Evolutionary conservation across 2,888 invertebrate genomes (phyloP).

Genomic region (Drosophila niveifrons): DNA sequence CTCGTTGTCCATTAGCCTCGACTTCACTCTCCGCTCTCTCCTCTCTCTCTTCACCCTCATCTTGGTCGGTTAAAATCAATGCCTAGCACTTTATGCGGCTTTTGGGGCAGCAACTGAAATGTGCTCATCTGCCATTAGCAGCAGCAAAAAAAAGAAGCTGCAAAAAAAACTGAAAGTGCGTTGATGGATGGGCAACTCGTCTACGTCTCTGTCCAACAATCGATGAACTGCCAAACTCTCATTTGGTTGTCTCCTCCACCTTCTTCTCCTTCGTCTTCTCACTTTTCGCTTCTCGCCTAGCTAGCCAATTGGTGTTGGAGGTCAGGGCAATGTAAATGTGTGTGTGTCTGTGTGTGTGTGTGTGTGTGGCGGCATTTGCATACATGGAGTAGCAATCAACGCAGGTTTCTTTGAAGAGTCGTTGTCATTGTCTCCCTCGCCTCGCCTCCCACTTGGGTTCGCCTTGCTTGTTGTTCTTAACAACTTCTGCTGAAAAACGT

Average conservation of each 20-base stretch:
- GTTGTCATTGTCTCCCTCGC: slow-evolving; percentile 27
- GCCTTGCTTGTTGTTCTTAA: slow-evolving; percentile 55
- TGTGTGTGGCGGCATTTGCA: slow-evolving; percentile 56
- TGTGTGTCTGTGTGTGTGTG: slow-evolving; percentile 11
- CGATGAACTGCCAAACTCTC: slow-evolving; percentile 36
- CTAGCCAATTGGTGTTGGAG: slow-evolving; percentile 63
- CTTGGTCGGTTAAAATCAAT: slow-evolving; percentile 67
- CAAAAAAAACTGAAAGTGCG: slow-evolving; percentile 72
- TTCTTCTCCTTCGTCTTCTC: not conserved
- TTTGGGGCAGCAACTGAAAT: slow-evolving; percentile 32
- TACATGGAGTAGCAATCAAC: slow-evolving; percentile 62
- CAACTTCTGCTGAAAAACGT: slow-evolving; percentile 82
- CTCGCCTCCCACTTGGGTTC: not conserved
- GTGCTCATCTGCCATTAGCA: slow-evolving; percentile 36
- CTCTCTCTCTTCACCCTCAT: not conserved
- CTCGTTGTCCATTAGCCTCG: slow-evolving; percentile 68
- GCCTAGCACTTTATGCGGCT: slow-evolving; percentile 60
- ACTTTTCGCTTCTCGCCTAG: slow-evolving; percentile 12
- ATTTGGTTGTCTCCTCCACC: slow-evolving; percentile 3
- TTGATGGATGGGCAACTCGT: slow-evolving; percentile 72
- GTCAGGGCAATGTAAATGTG: slow-evolving; percentile 52
- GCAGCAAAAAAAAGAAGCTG: slow-evolving; percentile 11
- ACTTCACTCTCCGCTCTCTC: slow-evolving; percentile 3
- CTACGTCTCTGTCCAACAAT: slow-evolving; percentile 16
- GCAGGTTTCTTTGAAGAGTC: slow-evolving; percentile 45